Evolutionary conservation across 2,113 vertebrate species (phyloP).

Genomic region (Polypterus senegalus): DNA sequence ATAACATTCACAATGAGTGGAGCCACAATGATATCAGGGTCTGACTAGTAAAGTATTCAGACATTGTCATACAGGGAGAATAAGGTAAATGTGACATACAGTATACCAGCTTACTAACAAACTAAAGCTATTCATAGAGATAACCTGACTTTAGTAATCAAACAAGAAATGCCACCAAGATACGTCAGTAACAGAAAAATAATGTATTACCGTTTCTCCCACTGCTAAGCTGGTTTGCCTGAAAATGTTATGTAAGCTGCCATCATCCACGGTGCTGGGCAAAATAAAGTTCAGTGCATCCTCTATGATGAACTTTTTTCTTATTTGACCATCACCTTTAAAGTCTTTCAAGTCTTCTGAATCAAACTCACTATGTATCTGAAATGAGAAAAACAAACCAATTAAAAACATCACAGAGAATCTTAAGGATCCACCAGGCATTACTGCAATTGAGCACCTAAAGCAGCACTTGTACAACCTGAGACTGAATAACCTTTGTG

Average conservation of each 20-base stretch:
- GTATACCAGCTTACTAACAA: too few species aligned
- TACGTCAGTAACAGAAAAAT: neutral
- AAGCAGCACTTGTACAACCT: too few species aligned
- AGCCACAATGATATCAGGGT: too few species aligned
- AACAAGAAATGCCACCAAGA: too few species aligned
- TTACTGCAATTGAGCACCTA: too few species aligned
- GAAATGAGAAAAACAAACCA: constrained; percentile 19
- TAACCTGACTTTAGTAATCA: too few species aligned
- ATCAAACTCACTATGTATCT: constrained; percentile 67
- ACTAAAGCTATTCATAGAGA: too few species aligned
- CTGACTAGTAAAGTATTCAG: too few species aligned
- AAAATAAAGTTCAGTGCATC: constrained; percentile 72
- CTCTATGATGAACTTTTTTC: constrained; percentile 66
- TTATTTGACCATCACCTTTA: constrained; percentile 54
- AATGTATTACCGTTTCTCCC: constrained; percentile 33
- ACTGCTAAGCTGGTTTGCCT: constrained; percentile 24
- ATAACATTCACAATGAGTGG: too few species aligned
- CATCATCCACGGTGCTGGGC: constrained; percentile 34
- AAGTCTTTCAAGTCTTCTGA: constrained; percentile 46
- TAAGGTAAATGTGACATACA: too few species aligned
- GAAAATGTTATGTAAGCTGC: constrained; percentile 27
- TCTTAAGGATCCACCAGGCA: too few species aligned
- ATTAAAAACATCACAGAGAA: constrained; percentile 1
- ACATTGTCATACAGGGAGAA: too few species aligned
- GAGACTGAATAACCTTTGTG: neutral